Conservation (phyloP, 2,113 vertebrate species). For the Ictalurus furcatus region DNA sequence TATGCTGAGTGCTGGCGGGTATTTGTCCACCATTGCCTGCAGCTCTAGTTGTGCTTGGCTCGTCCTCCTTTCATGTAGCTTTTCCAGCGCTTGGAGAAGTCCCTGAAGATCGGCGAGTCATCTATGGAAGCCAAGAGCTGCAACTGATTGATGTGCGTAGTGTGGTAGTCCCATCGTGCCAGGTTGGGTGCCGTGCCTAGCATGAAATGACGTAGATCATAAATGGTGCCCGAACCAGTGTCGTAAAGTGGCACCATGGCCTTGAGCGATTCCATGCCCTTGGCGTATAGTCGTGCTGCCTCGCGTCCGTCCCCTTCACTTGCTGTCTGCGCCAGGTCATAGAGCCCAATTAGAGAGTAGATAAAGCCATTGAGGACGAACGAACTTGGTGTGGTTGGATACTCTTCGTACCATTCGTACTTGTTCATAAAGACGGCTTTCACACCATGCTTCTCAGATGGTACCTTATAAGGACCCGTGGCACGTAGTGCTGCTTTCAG, state of each 20-base stretch:
- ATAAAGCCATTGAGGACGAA: slow-evolving; percentile 99
- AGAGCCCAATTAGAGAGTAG: slow-evolving; percentile 92
- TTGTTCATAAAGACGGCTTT: slow-evolving; percentile 92
- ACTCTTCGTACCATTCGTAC: slow-evolving; percentile 98
- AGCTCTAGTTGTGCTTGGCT: slow-evolving; percentile 95
- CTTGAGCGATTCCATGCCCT: slow-evolving; percentile 92
- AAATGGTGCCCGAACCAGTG: slow-evolving; percentile 94
- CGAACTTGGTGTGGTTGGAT: slow-evolving; percentile 92
- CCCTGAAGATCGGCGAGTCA: slow-evolving; percentile 86
- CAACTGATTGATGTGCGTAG: slow-evolving; percentile 98
- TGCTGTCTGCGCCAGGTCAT: slow-evolving; percentile 90
- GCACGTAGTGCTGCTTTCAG: slow-evolving; percentile 86
- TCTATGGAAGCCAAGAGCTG: slow-evolving; percentile 91
- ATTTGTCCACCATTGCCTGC: slow-evolving; percentile 1
- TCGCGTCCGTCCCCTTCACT: slow-evolving; percentile 84
- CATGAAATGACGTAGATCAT: slow-evolving; percentile 96
- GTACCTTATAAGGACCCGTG: slow-evolving; percentile 86
- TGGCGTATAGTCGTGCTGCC: slow-evolving; percentile 81
- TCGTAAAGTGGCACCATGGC: slow-evolving; percentile 96
- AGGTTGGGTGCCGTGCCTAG: slow-evolving; percentile 92
- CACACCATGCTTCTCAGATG: slow-evolving; percentile 88
- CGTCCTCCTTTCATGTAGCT: slow-evolving; percentile 90
- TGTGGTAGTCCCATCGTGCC: slow-evolving; percentile 99
- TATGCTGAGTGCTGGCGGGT: not conserved
- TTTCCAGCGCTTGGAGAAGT: slow-evolving; percentile 92